Evolutionary conservation across 2,888 invertebrate species (phyloP), one percentile per base, ranked within the genome.

Genomic region (Meandrusa payeni): DNA sequence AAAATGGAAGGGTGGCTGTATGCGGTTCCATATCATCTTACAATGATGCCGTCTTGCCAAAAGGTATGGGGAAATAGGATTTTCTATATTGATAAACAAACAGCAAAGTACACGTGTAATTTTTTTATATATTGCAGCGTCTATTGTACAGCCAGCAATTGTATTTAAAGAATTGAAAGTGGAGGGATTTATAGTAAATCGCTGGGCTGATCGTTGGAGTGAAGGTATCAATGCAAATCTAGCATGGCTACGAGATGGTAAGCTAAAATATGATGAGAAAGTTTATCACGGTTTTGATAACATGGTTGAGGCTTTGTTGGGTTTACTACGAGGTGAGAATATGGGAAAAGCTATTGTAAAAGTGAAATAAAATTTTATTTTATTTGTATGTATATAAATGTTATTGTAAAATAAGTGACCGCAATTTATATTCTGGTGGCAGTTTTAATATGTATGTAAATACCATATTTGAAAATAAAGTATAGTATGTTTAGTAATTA

Each of bases 1-100:
- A 65, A 34, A 88, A 80, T 57, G 93, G 94, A 4, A 83, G 93
- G 49, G 83, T 93, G 9, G 89, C 92, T 5, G 90, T 93, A 5
- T 93, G 93, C 67, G 94, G 94, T 9, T 89, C 91, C 1, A 93
- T 94, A 56, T 91, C 93, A 13, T 81, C 89, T 0, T 93, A 93
- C 60, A 93, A 93, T 57, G 88, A 88, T 11, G 63, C 50, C 1
- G 53, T 48, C 34, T 56, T 71, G 34, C 82, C 85, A 7, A 83
- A 85, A 77, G 85, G 85, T 79, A 59, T 10, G n/a, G 13, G n/a
- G n/a, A n/a, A n/a, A n/a, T n/a, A n/a, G n/a, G n/a, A n/a, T n/a
- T n/a, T n/a, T n/a, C n/a, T n/a, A n/a, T n/a, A n/a, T n/a, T n/a
- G n/a, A n/a, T n/a, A n/a, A n/a, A n/a, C n/a, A n/a, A n/a, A n/a